Conservation (phyloP, 2,113 vertebrate species). For the Pachyramphus minor region DNA sequence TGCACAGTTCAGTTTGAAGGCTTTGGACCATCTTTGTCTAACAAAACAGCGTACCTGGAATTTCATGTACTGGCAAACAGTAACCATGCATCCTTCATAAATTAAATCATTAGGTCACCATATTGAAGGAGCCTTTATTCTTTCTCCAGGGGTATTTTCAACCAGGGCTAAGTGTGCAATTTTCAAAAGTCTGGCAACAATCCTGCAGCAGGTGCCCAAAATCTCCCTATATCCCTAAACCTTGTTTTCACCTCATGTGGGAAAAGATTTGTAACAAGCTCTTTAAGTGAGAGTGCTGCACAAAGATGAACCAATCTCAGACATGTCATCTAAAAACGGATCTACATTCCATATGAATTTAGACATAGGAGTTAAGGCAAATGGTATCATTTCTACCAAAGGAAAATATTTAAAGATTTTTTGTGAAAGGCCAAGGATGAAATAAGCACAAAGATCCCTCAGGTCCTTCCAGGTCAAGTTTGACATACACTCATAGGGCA, state of each 20-base stretch:
- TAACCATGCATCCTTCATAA: background rate
- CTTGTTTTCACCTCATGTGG: background rate
- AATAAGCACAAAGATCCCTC: background rate
- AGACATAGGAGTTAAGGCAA: background rate
- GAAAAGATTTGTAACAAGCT: background rate
- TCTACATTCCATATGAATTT: background rate
- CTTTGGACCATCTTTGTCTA: background rate
- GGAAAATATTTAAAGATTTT: background rate
- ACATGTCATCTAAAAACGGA: background rate
- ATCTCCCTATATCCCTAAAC: background rate
- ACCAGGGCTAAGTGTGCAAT: background rate
- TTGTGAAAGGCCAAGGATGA: background rate
- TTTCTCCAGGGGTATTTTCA: background rate
- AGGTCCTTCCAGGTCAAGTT: background rate
- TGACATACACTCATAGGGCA: background rate
- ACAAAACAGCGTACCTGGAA: background rate
- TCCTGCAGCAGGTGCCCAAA: background rate
- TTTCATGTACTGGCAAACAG: background rate
- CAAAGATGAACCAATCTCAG: background rate
- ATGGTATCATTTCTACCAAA: background rate
- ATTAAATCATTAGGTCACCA: background rate
- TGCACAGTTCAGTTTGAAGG: background rate
- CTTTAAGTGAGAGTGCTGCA: background rate
- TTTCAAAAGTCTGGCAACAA: background rate
- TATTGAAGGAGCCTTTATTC: background rate